Conservation (phyloP, 2,113 vertebrate genomes). For the Pelmatolapia mariae region DNA sequence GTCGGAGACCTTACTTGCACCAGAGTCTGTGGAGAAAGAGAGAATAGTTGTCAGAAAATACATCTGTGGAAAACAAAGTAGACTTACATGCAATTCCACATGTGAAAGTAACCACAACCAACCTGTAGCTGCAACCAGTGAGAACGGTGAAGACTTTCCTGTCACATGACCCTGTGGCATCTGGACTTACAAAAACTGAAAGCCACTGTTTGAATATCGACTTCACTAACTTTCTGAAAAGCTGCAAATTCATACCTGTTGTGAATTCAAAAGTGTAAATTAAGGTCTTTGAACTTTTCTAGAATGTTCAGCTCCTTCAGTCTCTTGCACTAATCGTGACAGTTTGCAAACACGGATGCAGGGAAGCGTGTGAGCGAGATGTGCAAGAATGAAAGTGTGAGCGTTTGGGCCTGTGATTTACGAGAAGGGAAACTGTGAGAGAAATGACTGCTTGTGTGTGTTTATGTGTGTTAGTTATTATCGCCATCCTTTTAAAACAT, state of each 20-base stretch:
- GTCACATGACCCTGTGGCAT: not conserved
- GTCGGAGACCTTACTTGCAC: not conserved
- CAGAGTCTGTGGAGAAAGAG: not conserved
- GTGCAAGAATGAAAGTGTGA: not conserved
- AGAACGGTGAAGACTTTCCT: fast-evolving
- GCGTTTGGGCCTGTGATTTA: not conserved
- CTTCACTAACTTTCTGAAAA: not conserved
- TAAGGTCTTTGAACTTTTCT: not conserved
- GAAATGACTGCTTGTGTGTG: not conserved
- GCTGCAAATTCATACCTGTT: not conserved
- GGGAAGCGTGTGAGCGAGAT: not conserved
- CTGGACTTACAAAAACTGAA: not conserved
- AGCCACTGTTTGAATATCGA: not conserved
- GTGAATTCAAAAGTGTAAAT: not conserved
- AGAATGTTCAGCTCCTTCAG: not conserved
- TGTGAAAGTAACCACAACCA: not conserved
- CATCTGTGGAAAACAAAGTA: not conserved
- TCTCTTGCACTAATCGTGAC: not conserved
- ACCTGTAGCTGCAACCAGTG: not conserved
- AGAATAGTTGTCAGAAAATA: not conserved
- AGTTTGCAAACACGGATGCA: not conserved
- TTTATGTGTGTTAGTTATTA: not conserved
- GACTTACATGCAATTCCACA: not conserved
- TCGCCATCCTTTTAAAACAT: not conserved
- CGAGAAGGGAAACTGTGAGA: not conserved